Conservation (phyloP, 2,888 invertebrate genomes). For the Erannis defoliaria region DNA sequence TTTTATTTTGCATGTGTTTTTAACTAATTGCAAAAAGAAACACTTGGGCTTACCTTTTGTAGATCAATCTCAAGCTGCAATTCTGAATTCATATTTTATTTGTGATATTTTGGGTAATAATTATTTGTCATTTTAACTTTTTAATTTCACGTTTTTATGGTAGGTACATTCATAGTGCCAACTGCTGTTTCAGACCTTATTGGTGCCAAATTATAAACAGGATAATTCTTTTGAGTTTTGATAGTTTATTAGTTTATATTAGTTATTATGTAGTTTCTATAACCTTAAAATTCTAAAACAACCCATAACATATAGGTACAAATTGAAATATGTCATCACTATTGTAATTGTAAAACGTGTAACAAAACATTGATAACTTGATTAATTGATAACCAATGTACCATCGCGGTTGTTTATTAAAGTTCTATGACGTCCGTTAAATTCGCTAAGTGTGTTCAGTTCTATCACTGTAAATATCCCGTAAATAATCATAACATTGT, state of each 20-base stretch:
- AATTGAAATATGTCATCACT: no score
- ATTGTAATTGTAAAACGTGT: no score
- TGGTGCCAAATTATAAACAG: not conserved
- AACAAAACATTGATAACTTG: no score
- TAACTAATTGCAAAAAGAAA: not conserved
- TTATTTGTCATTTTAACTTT: constrained; percentile 36
- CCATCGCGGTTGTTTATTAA: no score
- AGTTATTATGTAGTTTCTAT: not conserved
- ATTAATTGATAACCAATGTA: no score
- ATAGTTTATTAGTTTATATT: not conserved
- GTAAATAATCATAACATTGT: no score
- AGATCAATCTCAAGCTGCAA: constrained; percentile 27
- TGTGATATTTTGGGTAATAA: constrained; percentile 8
- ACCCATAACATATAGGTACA: no score
- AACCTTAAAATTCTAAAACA: not conserved
- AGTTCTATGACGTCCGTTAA: no score
- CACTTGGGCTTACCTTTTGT: constrained; percentile 14
- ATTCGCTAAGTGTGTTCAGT: no score
- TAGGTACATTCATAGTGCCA: not conserved
- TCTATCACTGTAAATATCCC: no score
- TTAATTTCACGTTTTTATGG: constrained; percentile 33
- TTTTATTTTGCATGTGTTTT: not conserved
- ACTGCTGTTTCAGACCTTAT: not conserved
- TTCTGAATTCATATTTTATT: constrained; percentile 30
- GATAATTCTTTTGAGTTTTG: not conserved